Evolutionary conservation across 1,140 invertebrate species (phyloP), one percentile per base, ranked within the genome.

Genomic region (Drosophila sp.): DNA sequence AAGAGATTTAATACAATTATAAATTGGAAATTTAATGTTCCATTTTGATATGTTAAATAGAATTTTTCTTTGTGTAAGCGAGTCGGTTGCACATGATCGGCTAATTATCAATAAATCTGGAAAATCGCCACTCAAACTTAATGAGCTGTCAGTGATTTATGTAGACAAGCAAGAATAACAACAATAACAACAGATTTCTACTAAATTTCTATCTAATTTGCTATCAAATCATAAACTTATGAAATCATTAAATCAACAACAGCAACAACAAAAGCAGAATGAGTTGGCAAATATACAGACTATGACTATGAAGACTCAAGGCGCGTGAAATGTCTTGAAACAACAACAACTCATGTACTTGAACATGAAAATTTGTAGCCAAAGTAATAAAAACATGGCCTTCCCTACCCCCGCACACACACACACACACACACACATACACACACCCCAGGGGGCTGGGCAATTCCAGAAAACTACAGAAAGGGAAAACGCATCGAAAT

Each of bases 201-300:
- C 59, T 72, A 72, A 66, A 80, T 74, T 86, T 78, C 66, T 71
- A 58, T 71, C 32, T 70, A 78, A 80, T 84, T 86, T 74, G 51
- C 40, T 71, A 80, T 87, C 62, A 86, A 86, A 80, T 84, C 81
- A 84, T 86, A 80, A 86, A 46, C 78, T 81, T 75, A 81, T 87
- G 73, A 87, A 87, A 67, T 54, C 71, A 69, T 69, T 62, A 72
- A 67, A 80, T 76, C 67, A 76, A 83, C 64, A 82, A 82, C 54
- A 38, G 41, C 16, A 66, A 45, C 11, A 8, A 21, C 21, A 21
- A 21, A 21, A 2, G 21, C 21, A 21, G 21, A 21, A 21, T 21
- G 21, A 21, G 21, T 21, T 21, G 21, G 21, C 21, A 21, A 21
- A 21, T 21, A 21, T 1, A 21, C 21, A 21, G 21, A 21, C 21